Evolutionary conservation across 2,888 invertebrate genomes (phyloP), one percentile per base, ranked within the genome.

Genomic region (Drosophila nr. perissopoda): DNA sequence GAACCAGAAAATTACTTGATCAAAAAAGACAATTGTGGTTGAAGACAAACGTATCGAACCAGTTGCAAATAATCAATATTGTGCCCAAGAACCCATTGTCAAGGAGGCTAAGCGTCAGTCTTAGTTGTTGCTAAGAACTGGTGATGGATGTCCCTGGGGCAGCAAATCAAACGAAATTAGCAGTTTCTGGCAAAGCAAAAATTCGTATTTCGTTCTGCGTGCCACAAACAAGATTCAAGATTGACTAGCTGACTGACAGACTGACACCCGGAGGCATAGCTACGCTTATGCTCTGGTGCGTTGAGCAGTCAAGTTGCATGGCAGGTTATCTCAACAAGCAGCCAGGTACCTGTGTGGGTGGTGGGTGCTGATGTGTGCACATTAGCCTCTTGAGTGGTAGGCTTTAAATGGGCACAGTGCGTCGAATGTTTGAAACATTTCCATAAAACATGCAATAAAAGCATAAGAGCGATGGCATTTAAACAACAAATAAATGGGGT

Each of bases 401-500:
- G 86, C 88, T 79, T 81, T 76, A 81, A 83, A 69, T 78, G 83
- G 79, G 88, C 69, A 76, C 71, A 71, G 80, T 78, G 76, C 79
- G 87, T 67, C 70, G 88, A 87, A 89, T 82, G 80, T 77, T 69
- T 77, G 77, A 86, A 90, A 86, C 90, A 87, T 90, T 86, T 88
- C 83, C 89, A 87, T 86, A 90, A 90, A 86, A 90, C 89, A 90
- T 90, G 87, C 81, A 88, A 90, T 88, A 90, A 86, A 90, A 81
- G 83, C 79, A 73, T 71, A 76, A 75, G 74, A 58, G 63, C 74
- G 57, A 34, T 46, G 64, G 46, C 52, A 65, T 59, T 38, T 52
- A 60, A 58, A 40, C 27, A 27, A 51, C 29, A 64, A 51, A 27
- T 3, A 25, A 6, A 10, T 8, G 33, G 29, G 52, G 34, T 25